These are phyloP conservation scores for Parazoanthus swiftii DNA, from an alignment of 92 coral and sea anemone genomes.

Conservation along the genomic window DNA sequence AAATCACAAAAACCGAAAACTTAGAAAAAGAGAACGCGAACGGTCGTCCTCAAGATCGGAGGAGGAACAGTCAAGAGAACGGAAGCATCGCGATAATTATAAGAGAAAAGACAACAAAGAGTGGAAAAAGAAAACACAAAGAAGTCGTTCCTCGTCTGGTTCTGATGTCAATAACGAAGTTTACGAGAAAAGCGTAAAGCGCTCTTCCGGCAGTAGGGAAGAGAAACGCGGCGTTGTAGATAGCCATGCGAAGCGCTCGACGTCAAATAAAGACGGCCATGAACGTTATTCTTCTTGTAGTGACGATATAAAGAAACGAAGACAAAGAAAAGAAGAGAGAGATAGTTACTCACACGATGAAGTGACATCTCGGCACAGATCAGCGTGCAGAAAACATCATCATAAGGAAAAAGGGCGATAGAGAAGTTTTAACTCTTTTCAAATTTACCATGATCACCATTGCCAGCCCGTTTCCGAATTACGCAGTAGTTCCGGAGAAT, in stretches of 20 bases:
- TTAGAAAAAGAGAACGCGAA: conserved; percentile 4
- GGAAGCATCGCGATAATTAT: not conserved
- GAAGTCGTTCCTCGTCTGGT: not conserved
- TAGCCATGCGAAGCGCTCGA: not conserved
- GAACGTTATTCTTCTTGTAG: not conserved
- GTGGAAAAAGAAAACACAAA: not conserved
- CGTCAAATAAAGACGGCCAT: not conserved
- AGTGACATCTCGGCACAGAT: not conserved
- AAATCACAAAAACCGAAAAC: not conserved
- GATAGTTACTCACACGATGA: not conserved
- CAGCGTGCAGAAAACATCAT: not conserved
- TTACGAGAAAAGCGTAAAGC: not conserved
- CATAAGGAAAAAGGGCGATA: conserved; percentile 5
- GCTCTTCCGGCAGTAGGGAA: not conserved
- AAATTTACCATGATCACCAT: no score
- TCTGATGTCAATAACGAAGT: not conserved
- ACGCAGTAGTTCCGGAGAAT: no score
- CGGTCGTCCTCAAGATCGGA: not conserved
- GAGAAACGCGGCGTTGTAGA: not conserved
- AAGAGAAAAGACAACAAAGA: not conserved
- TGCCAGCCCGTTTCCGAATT: no score
- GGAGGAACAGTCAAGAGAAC: not conserved
- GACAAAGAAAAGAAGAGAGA: not conserved
- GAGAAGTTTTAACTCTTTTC: not conserved
- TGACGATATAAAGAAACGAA: not conserved